Evolutionary conservation across 2,888 invertebrate genomes (phyloP).

Genomic region (Scaptodrosophila latifasciaeformis): DNA sequence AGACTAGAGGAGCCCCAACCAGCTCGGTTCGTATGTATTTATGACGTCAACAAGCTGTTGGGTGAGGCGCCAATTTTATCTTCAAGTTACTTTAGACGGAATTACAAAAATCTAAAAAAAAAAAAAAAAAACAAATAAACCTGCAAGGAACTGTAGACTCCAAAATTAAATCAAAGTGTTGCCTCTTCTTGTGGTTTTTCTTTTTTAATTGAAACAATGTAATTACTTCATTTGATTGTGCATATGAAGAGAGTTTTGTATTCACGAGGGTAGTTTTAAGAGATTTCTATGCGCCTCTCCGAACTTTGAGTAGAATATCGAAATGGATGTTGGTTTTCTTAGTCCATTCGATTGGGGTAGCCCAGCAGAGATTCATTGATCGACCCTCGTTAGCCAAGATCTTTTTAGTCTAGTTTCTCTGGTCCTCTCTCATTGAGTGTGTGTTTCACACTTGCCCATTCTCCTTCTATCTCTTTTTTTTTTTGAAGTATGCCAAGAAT

Average conservation of each 20-base stretch:
- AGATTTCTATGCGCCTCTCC: no score
- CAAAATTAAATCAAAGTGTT: slow-evolving; percentile 35
- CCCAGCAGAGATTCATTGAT: no score
- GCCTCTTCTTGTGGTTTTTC: slow-evolving; percentile 38
- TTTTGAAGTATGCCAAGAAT: slow-evolving; percentile 52
- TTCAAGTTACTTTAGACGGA: no score
- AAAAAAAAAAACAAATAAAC: background rate
- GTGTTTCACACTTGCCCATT: background rate
- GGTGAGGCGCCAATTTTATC: no score
- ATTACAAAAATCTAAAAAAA: background rate
- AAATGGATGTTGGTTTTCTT: no score
- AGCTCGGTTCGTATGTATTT: slow-evolving; percentile 44
- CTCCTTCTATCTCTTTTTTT: background rate
- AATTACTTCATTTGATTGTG: slow-evolving; percentile 54
- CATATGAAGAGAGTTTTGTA: no score
- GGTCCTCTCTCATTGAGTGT: no score
- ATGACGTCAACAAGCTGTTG: slow-evolving; percentile 51
- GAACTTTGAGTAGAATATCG: no score
- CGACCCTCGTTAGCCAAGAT: no score
- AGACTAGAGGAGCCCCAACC: background rate
- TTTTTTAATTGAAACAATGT: slow-evolving; percentile 40
- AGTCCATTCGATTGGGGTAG: no score
- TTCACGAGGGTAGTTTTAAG: no score
- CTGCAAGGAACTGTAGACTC: background rate
- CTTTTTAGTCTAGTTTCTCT: no score